Percentiles rank a stretch among this genome's conserved stretches.
phyloP scores from a whole-genome alignment of 2,113 vertebrate species.

The Ageneiosus marmoratus region DNA sequence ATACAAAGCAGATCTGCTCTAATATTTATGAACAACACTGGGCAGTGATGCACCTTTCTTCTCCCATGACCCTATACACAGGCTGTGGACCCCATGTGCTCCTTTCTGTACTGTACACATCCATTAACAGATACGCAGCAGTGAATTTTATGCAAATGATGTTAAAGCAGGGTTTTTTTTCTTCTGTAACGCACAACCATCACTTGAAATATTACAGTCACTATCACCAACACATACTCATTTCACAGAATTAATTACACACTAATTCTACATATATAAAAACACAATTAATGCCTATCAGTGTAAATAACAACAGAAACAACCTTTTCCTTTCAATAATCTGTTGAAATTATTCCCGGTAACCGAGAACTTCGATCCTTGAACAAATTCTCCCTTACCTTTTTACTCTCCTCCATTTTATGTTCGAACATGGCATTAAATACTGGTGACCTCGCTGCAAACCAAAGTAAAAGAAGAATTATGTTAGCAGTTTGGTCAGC shows the following conservation, averaged over 20 bases:
- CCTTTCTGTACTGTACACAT: background rate
- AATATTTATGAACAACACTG: background rate
- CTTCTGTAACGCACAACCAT: no score
- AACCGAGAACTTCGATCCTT: background rate
- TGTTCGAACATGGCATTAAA: constrained; percentile 99
- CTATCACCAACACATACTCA: no score
- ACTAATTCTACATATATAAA: no score
- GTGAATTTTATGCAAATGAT: background rate
- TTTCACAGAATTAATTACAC: no score
- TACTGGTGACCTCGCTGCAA: constrained; percentile 89
- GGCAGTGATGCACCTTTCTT: background rate
- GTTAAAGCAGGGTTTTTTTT: background rate
- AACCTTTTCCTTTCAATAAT: background rate
- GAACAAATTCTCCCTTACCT: constrained; percentile 73
- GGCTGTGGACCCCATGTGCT: no score
- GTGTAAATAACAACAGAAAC: background rate
- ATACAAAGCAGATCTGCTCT: no score
- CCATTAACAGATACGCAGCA: background rate
- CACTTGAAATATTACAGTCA: no score
- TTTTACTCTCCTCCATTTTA: constrained; percentile 98
- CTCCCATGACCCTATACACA: no score
- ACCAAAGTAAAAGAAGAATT: background rate
- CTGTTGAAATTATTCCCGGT: background rate
- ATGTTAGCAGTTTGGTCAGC: background rate
- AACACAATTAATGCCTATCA: no score